Evolutionary conservation across 2,113 vertebrate genomes (phyloP).

Genomic region (Sprattus sprattus): DNA sequence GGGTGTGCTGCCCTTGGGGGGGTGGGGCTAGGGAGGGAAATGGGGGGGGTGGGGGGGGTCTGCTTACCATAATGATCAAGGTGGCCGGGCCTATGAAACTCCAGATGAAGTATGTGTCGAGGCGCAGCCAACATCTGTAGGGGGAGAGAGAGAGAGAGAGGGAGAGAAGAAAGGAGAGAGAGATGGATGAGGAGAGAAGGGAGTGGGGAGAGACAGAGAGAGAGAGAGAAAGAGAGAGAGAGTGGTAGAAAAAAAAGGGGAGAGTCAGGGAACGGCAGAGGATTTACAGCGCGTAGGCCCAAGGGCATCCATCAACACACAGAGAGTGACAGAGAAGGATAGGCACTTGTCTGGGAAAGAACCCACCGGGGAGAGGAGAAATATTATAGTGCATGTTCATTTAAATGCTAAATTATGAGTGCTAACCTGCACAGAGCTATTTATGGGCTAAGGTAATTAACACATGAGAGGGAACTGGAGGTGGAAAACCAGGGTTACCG

Average conservation of each 20-base stretch:
- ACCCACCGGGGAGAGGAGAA: slow-evolving; percentile 71
- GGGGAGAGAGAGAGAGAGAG: slow-evolving; percentile 58
- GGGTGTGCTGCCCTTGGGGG: background rate
- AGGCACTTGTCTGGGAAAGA: slow-evolving; percentile 59
- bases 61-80: slow-evolving; percentile 97
- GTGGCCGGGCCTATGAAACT: slow-evolving; percentile 99
- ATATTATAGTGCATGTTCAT: slow-evolving; percentile 84
- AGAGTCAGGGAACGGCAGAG: background rate
- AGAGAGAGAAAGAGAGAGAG: slow-evolving; percentile 37
- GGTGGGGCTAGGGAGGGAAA: too few species aligned
- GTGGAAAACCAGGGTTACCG: slow-evolving; percentile 31
- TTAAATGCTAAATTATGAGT: slow-evolving; percentile 85
- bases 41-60: too few species aligned
- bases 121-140: slow-evolving; percentile 95
- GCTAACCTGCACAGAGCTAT: slow-evolving; percentile 73
- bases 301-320: slow-evolving; percentile 67
- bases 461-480: slow-evolving; percentile 67
- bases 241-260: background rate
- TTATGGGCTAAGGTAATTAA: slow-evolving; percentile 82
- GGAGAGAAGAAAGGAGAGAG: background rate
- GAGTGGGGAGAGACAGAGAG: slow-evolving; percentile 42
- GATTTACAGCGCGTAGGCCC: slow-evolving; percentile 7
- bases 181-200: slow-evolving; percentile 10
- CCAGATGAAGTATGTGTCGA: slow-evolving; percentile 99
- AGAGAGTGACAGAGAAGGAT: slow-evolving; percentile 74